Percentiles rank a stretch among this genome's conserved stretches.
phyloP scores from a whole-genome alignment of 1,140 invertebrate species.

The Eupristina koningsbergeri region DNA sequence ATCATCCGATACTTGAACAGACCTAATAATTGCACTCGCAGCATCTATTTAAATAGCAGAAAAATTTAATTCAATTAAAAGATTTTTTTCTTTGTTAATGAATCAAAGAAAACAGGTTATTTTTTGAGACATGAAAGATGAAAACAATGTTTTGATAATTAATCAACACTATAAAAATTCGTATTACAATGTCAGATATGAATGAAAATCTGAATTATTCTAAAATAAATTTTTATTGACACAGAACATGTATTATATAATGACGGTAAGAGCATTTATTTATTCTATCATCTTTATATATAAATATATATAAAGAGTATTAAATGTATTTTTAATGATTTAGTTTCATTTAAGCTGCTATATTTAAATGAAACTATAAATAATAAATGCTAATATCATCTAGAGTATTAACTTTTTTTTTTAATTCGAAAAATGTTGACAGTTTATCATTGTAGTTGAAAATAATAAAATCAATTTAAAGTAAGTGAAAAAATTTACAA shows the following conservation, averaged over 20 bases:
- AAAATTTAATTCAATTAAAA: not conserved
- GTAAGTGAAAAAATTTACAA: too few species aligned
- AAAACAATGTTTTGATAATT: not conserved
- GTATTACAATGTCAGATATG: not conserved
- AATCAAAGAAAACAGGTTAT: too few species aligned
- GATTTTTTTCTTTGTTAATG: not conserved
- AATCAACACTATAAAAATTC: not conserved
- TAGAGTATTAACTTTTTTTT: too few species aligned
- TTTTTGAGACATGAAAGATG: too few species aligned
- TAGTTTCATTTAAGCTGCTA: not conserved
- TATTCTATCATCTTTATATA: too few species aligned
- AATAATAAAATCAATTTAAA: too few species aligned
- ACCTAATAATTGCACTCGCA: not conserved
- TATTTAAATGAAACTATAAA: constrained; percentile 8
- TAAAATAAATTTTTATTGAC: not conserved
- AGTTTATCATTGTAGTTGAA: too few species aligned
- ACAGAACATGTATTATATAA: not conserved
- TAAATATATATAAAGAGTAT: not conserved
- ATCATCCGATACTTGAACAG: not conserved
- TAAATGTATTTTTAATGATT: not conserved
- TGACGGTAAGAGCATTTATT: not conserved
- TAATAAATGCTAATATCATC: too few species aligned
- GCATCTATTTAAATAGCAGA: not conserved
- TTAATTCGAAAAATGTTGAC: too few species aligned
- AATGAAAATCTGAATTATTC: not conserved